Percentiles rank a stretch among this genome's conserved stretches.
phyloP scores from a whole-genome alignment of 2,113 vertebrate genomes.

The Periophthalmodon schlosseri region DNA sequence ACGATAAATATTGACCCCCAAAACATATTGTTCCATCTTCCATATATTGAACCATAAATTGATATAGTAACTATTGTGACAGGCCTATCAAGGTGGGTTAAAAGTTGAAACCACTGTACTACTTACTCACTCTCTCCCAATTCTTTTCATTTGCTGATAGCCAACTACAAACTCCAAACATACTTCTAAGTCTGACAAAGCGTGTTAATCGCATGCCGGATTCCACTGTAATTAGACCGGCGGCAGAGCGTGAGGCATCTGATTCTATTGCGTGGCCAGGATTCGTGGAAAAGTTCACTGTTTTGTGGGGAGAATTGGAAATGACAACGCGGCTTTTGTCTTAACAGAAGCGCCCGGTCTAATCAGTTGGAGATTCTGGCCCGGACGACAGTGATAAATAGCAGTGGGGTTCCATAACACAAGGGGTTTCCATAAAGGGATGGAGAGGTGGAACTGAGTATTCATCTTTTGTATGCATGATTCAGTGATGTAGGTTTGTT shows the following conservation, averaged over 20 bases:
- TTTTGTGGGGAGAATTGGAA: slow-evolving; percentile 45
- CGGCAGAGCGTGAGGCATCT: slow-evolving; percentile 22
- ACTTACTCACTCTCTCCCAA: slow-evolving; percentile 22
- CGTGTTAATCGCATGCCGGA: slow-evolving; percentile 15
- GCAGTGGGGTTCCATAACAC: slow-evolving; percentile 13
- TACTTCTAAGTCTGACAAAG: slow-evolving; percentile 20
- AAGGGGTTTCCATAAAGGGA: not conserved
- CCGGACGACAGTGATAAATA: slow-evolving; percentile 37
- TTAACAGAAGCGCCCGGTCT: slow-evolving; percentile 36
- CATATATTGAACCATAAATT: no score
- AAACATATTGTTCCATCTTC: no score
- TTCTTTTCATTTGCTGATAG: slow-evolving; percentile 22
- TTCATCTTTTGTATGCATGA: not conserved
- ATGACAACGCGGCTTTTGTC: slow-evolving; percentile 56
- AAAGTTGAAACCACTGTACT: slow-evolving; percentile 15
- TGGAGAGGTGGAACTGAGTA: not conserved
- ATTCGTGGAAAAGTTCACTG: slow-evolving; percentile 48
- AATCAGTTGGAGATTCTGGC: slow-evolving; percentile 39
- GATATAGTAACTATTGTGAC: no score
- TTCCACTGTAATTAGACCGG: slow-evolving; percentile 40
- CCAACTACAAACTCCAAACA: slow-evolving; percentile 26
- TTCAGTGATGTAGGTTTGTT: not conserved
- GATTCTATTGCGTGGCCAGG: slow-evolving; percentile 38
- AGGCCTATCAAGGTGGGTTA: slow-evolving; percentile 7
- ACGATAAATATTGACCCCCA: no score